These are phyloP conservation scores for Euwallacea similis DNA, from an alignment of 1,140 invertebrate genomes.

Conservation along the genomic window DNA sequence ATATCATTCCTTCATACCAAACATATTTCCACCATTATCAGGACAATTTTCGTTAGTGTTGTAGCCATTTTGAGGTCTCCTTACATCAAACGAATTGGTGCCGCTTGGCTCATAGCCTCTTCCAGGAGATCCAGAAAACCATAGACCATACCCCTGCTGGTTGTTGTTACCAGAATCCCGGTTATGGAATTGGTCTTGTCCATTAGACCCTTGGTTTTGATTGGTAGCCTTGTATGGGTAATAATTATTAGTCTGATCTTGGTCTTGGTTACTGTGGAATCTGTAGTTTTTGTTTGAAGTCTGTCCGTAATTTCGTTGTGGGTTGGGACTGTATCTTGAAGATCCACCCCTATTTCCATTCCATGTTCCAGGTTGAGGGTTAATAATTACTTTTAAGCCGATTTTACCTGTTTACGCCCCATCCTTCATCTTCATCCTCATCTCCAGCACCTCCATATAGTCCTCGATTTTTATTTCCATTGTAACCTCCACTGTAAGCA, in stretches of 20 bases:
- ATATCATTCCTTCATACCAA: not conserved
- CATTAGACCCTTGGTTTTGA: too few species aligned
- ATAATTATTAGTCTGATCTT: too few species aligned
- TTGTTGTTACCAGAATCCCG: too few species aligned
- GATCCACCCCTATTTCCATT: too few species aligned
- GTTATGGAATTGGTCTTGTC: too few species aligned
- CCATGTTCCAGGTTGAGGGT: too few species aligned
- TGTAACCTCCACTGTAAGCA: not conserved
- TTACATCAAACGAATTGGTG: constrained; percentile 25
- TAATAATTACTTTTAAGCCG: too few species aligned
- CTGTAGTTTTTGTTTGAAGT: not conserved
- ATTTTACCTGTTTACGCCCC: too few species aligned
- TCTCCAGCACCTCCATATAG: not conserved
- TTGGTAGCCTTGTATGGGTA: too few species aligned
- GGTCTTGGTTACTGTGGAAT: too few species aligned
- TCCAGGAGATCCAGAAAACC: too few species aligned
- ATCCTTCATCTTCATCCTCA: not conserved
- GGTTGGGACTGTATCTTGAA: not conserved
- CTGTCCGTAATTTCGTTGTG: not conserved
- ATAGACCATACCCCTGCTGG: too few species aligned
- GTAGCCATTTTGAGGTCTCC: not conserved
- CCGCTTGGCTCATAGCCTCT: constrained; percentile 7
- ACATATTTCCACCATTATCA: constrained; percentile 1
- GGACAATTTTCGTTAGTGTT: constrained; percentile 20
- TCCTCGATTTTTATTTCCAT: not conserved